Evolutionary conservation across 1,140 invertebrate species (phyloP).

Genomic region (Choristoneura fumiferana): DNA sequence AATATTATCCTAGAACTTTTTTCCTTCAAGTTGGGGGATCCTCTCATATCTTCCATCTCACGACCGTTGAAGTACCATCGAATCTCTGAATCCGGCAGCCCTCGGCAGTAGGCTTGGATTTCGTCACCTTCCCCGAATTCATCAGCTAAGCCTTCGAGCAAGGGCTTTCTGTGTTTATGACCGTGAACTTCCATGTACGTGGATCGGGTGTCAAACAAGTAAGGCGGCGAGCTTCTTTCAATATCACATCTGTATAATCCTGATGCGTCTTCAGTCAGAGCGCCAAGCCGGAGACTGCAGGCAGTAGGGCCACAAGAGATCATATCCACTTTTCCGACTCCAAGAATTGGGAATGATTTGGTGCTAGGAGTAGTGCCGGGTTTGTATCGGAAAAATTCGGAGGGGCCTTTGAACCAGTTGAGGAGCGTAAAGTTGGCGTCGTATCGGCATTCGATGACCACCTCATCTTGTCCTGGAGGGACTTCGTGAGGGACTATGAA

Average conservation of each 20-base stretch:
- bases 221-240: conserved; percentile 56
- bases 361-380: conserved; percentile 60
- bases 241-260: conserved; percentile 68
- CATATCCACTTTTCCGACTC: conserved; percentile 58
- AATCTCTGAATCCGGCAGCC: conserved; percentile 51
- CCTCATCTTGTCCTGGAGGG: conserved; percentile 43
- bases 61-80: conserved; percentile 66
- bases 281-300: conserved; percentile 53
- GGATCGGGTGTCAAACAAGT: conserved; percentile 56
- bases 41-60: conserved; percentile 49
- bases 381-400: conserved; percentile 68
- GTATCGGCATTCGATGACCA: conserved; percentile 67
- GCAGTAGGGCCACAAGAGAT: conserved; percentile 55
- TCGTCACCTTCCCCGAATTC: conserved; percentile 58
- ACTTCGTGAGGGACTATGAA: conserved; percentile 56
- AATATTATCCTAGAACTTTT: conserved; percentile 51
- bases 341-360: conserved; percentile 57
- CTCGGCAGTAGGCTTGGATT: conserved; percentile 62
- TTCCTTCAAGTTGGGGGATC: conserved; percentile 42
- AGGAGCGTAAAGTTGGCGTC: conserved; percentile 69
- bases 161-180: conserved; percentile 46
- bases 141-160: conserved; percentile 56
- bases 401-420: conserved; percentile 66
- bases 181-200: conserved; percentile 59
- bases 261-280: conserved; percentile 59